Evolutionary conservation across 2,888 invertebrate species (phyloP), one percentile per base, ranked within the genome.

Genomic region (Rhagophthalmus giganteus): DNA sequence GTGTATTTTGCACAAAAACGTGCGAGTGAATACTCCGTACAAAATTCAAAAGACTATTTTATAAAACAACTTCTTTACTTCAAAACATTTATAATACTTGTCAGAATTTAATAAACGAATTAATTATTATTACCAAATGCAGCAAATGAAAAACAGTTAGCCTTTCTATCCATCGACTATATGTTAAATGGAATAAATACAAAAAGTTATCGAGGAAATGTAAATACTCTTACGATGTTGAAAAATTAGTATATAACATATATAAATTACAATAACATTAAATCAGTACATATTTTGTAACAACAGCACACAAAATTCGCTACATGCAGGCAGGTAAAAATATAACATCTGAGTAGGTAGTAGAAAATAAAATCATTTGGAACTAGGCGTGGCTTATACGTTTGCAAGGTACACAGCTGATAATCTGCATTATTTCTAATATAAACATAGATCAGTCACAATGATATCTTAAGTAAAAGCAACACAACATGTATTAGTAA

Each of bases 31-130:
- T n/a, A n/a, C n/a, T n/a, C n/a, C n/a, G n/a, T n/a, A n/a, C n/a
- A n/a, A n/a, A n/a, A n/a, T n/a, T n/a, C n/a, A n/a, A n/a, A n/a
- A n/a, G n/a, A n/a, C n/a, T n/a, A n/a, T 40, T 53, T 62, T 65
- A 71, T 65, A 73, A 74, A 74, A 74, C 74, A 74, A 74, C 69
- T 70, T 73, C 72, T 74, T 74, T 74, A 74, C 73, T 74, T 72
- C 65, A 71, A 72, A 74, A 74, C 74, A 74, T 74, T 74, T 70
- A 74, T 74, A 74, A 73, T 74, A 73, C 68, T 71, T 66, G 66
- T 66, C 55, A 58, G 49, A 51, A 58, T 54, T 47, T 46, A 44
- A 56, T 58, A 52, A 52, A 59, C 49, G 30, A 57, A 55, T 49
- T n/a, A n/a, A n/a, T n/a, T n/a, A n/a, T n/a, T 54, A 40, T 48